Base-by-base conservation (phyloP, 2,888 invertebrate genomes). In the Rosalia funebris region DNA sequence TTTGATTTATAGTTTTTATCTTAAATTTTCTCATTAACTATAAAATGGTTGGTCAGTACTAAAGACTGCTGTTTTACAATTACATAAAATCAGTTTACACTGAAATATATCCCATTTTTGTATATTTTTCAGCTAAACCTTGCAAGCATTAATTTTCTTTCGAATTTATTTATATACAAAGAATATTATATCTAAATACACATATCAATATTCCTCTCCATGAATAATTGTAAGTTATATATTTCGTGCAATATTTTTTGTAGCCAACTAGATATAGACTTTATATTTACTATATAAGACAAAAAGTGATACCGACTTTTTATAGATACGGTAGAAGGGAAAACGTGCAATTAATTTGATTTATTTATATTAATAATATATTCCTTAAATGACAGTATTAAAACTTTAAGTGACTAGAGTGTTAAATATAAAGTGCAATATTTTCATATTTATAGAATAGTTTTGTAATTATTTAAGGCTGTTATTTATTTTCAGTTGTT, bases 401-500 rank as follows among this genome's bases (percentile, higher is more conserved):
- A n/a, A 25, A 42, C 17, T 15, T 17, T 42, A 16, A 12, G 14
- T 16, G 16, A 42, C 9, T 15, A 42, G 14, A 17, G 14, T 37
- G 9, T 1, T 37, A 3, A 2, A 2, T 12, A 37, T 16, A 19
- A 37, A 19, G 37, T 48, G 48, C 48, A 48, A 48, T 48, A 39
- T 31, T 39, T 39, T 39, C 11, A 50, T 37, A 1, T 44, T 15
- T 12, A 44, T 44, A 20, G 7, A 41, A 11, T 20, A 15, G 46
- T 39, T 34, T 20, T 52, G 37, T 31, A 52, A 41, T 54, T 56
- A 25, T 54, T 15, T 42, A 57, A 57, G 53, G 53, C 53, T 68
- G 68, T 68, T 72, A 68, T 70, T 69, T 71, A 68, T 71, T 70
- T 63, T 55, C 48, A 62, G 20, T 50, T 63, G 62, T 58, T 71